Conservation (phyloP, 2,888 invertebrate genomes). For the Masnerella sp. region DNA sequence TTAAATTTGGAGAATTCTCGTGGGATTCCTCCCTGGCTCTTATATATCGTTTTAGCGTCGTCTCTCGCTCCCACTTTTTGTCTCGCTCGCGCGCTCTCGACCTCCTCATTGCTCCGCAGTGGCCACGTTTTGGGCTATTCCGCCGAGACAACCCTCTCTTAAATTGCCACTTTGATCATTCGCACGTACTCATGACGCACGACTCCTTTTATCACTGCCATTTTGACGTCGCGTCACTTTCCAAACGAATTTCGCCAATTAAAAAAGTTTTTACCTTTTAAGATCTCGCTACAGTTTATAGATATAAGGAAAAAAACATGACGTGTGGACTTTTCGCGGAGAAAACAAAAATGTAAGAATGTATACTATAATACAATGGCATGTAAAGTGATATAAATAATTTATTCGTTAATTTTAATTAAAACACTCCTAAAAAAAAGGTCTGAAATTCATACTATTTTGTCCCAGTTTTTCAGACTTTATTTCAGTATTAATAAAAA, state of each 20-base stretch:
- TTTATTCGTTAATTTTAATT: too few relatives aligned
- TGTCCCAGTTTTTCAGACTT: too few relatives aligned
- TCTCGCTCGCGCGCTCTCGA: conserved; percentile 9
- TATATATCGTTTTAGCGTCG: conserved; percentile 54
- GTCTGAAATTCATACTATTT: too few relatives aligned
- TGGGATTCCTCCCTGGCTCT: conserved; percentile 66
- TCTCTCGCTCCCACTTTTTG: conserved; percentile 21
- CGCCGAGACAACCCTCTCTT: conserved; percentile 64
- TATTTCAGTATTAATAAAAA: too few relatives aligned
- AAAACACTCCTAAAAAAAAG: too few relatives aligned
- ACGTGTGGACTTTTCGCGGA: too few relatives aligned
- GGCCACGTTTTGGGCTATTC: conserved; percentile 64
- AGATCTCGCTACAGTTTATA: too few relatives aligned
- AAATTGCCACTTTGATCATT: conserved; percentile 59
- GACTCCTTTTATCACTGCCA: conserved; percentile 23
- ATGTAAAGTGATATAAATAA: too few relatives aligned
- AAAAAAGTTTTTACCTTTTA: not conserved
- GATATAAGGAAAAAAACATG: too few relatives aligned
- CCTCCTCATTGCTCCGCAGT: conserved; percentile 41
- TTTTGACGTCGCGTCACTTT: conserved; percentile 20
- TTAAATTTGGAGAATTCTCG: conserved; percentile 75
- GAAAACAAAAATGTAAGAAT: too few relatives aligned
- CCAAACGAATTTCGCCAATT: not conserved
- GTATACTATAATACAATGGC: too few relatives aligned
- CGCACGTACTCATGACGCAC: conserved; percentile 37